Conservation (phyloP, 2,797 vertebrate species). For the Sus cebifrons region DNA sequence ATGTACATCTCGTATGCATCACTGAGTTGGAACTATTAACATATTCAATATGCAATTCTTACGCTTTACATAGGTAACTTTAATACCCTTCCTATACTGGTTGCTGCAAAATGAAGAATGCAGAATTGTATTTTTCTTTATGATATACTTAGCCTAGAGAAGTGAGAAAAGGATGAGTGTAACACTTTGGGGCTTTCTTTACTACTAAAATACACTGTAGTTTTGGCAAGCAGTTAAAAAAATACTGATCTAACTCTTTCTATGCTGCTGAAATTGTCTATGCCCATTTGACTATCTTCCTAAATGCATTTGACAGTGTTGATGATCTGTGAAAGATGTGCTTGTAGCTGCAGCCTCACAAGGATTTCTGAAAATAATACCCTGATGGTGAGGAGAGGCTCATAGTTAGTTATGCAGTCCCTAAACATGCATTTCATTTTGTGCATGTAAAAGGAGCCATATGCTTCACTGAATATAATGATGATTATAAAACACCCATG, state of each 20-base stretch:
- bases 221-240: slow-evolving; percentile 12
- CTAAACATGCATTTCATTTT: slow-evolving; percentile 71
- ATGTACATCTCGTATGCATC: not conserved
- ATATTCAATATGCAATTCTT: not conserved
- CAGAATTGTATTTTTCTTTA: slow-evolving; percentile 4
- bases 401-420: slow-evolving; percentile 49
- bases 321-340: slow-evolving; percentile 59
- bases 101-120: not conserved
- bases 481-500: slow-evolving; percentile 71
- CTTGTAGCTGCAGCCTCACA: not conserved
- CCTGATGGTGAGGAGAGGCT: not conserved
- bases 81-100: not conserved
- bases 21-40: not conserved
- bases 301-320: slow-evolving; percentile 60
- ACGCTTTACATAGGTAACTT: not conserved
- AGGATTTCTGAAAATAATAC: slow-evolving; percentile 73
- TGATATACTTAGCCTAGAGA: not conserved
- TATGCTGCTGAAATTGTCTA: not conserved
- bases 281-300: slow-evolving; percentile 56
- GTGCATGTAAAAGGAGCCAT: slow-evolving; percentile 60
- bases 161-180: slow-evolving; percentile 25
- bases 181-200: not conserved
- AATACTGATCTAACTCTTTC: not conserved
- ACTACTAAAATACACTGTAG: not conserved
- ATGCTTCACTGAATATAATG: slow-evolving; percentile 75